phyloP scores from a whole-genome alignment of 2,113 vertebrate genomes.

The Greenwoodochromis staneri region DNA sequence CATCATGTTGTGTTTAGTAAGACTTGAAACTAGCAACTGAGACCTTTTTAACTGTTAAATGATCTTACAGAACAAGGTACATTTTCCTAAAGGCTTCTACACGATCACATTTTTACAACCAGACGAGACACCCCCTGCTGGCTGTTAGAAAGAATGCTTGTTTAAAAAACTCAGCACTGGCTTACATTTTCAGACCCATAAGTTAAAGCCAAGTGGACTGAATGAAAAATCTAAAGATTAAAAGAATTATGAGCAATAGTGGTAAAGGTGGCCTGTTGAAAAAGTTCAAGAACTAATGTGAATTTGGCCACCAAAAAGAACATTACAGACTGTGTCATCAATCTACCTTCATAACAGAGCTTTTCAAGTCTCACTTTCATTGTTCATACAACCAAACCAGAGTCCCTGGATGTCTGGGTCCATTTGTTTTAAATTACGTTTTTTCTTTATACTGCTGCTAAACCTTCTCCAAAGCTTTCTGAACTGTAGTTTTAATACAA shows the following conservation, averaged over 20 bases:
- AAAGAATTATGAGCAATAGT: not conserved
- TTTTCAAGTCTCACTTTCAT: not conserved
- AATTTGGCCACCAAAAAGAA: not conserved
- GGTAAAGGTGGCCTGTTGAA: not conserved
- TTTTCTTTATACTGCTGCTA: not conserved
- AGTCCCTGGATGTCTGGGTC: not conserved
- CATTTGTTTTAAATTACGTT: accelerated
- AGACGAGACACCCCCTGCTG: not conserved
- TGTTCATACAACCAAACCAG: not conserved
- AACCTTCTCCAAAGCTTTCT: not conserved
- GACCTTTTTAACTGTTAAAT: not conserved
- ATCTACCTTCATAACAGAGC: not conserved
- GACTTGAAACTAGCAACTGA: not conserved
- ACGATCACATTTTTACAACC: not conserved
- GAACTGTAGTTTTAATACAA: not conserved
- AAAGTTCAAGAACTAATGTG: not conserved
- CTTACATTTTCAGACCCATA: not conserved
- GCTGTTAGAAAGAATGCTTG: not conserved
- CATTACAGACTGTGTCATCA: not conserved
- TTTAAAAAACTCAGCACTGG: not conserved
- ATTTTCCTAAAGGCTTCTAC: not conserved
- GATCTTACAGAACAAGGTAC: not conserved
- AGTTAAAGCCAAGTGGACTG: not conserved
- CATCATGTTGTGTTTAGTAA: not conserved
- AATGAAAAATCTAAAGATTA: not conserved